Conservation (phyloP, 1,140 invertebrate species). For the Heliconius nattereri region DNA sequence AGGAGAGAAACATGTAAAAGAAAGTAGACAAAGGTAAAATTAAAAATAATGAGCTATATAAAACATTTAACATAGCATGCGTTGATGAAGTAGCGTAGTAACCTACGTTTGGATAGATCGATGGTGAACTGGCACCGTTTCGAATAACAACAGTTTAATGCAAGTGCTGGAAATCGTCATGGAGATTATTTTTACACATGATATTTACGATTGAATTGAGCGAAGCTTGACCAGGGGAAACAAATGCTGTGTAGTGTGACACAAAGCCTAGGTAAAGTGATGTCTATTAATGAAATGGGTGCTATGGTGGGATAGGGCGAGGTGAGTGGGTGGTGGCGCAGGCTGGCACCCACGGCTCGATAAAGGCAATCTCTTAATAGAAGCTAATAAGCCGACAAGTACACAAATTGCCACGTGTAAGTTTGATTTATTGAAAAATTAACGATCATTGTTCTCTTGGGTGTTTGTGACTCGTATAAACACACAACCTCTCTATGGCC, state of each 20-base stretch:
- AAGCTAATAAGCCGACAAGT: conserved; percentile 71
- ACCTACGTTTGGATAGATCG: conserved; percentile 21
- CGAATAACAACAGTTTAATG: neutral
- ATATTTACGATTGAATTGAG: conserved; percentile 45
- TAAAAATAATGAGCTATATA: conserved; percentile 24
- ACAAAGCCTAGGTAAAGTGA: conserved; percentile 61
- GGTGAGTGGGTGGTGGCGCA: conserved; percentile 62
- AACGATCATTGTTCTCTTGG: conserved; percentile 60
- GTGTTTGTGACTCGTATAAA: conserved; percentile 51
- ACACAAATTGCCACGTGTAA: conserved; percentile 62
- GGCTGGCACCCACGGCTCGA: conserved; percentile 77
- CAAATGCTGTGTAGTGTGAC: conserved; percentile 63
- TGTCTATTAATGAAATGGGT: conserved; percentile 61
- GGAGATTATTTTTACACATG: neutral
- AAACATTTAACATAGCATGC: conserved; percentile 71
- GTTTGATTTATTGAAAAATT: conserved; percentile 57
- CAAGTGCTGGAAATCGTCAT: conserved; percentile 13
- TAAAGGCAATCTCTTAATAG: conserved; percentile 64
- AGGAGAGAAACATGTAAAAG: conserved; percentile 19
- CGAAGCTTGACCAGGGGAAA: conserved; percentile 57
- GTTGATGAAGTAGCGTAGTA: conserved; percentile 33
- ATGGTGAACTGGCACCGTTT: neutral
- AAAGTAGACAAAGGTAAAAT: conserved; percentile 17
- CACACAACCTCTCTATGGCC: conserved; percentile 63
- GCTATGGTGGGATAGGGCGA: conserved; percentile 60